Conservation (phyloP, 2,888 invertebrate species). For the Perithous albicinctus region DNA sequence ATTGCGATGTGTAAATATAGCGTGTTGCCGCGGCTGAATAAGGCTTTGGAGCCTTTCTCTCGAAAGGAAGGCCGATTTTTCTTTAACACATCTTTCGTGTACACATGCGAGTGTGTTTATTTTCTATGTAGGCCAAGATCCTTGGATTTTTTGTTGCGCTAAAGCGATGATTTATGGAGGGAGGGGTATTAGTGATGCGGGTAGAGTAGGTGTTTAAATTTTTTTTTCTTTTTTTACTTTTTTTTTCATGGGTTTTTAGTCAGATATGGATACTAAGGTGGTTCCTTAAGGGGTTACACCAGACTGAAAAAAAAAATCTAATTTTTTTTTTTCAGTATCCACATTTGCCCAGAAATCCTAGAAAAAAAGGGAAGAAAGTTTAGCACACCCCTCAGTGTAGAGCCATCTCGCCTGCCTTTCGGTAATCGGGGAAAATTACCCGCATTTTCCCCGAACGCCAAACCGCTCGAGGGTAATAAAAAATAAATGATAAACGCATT, state of each 20-base stretch:
- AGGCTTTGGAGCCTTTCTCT: conserved; percentile 25
- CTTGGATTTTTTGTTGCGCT: conserved; percentile 14
- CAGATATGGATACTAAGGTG: too few species aligned
- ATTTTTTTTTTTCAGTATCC: too few species aligned
- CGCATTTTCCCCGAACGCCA: conserved; percentile 45
- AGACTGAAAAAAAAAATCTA: too few species aligned
- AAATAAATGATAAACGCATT: conserved; percentile 25
- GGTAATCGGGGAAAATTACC: conserved; percentile 48
- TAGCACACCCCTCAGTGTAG: too few species aligned
- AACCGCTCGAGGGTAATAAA: neutral
- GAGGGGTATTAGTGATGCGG: neutral
- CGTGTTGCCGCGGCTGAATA: conserved; percentile 34
- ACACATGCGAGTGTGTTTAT: neutral
- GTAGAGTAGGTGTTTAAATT: too few species aligned
- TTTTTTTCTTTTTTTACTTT: too few species aligned
- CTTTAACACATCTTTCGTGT: neutral
- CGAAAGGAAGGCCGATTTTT: conserved; percentile 50
- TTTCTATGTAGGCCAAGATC: neutral
- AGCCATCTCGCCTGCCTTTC: neutral
- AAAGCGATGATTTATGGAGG: conserved; percentile 2
- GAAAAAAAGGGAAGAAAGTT: neutral
- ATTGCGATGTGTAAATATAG: conserved; percentile 53
- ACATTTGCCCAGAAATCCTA: too few species aligned
- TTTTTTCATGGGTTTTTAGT: too few species aligned
- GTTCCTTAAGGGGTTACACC: too few species aligned